Evolutionary conservation across 2,888 invertebrate species (phyloP).

Genomic region (Nasonia oneida): DNA sequence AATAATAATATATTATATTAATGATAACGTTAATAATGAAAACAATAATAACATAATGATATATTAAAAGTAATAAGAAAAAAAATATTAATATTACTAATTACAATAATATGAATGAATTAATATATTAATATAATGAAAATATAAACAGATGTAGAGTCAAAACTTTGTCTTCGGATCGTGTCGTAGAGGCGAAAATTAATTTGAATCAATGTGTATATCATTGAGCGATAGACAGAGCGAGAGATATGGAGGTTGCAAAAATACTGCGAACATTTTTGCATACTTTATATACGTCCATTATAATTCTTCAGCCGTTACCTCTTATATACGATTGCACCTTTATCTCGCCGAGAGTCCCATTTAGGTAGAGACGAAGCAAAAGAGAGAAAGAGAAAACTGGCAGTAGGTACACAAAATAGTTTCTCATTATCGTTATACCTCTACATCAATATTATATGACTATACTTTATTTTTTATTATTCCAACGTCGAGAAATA

Average conservation of each 20-base stretch:
- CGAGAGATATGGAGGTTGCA: constrained; percentile 50
- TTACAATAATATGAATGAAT: neutral
- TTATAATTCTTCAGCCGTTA: constrained; percentile 21
- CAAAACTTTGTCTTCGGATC: constrained; percentile 66
- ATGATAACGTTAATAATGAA: constrained; percentile 25
- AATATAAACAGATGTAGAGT: constrained; percentile 43
- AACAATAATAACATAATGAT: constrained; percentile 18
- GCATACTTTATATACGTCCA: constrained; percentile 32
- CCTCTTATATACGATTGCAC: neutral
- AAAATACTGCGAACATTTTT: constrained; percentile 40
- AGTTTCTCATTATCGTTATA: neutral
- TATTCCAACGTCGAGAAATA: constrained; percentile 8
- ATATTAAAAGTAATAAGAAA: constrained; percentile 13
- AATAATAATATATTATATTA: constrained; percentile 46
- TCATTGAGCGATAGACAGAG: constrained; percentile 30
- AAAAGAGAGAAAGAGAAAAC: neutral
- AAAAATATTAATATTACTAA: constrained; percentile 6
- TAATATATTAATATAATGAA: neutral
- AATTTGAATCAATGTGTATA: constrained; percentile 60
- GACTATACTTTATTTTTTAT: constrained; percentile 6
- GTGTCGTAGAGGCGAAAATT: constrained; percentile 65
- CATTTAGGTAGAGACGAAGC: neutral
- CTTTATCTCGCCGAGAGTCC: constrained; percentile 13
- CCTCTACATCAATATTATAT: neutral
- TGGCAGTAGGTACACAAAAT: neutral